Base-by-base conservation (phyloP, 2,113 vertebrate species). In the Corydoras maculifer region DNA sequence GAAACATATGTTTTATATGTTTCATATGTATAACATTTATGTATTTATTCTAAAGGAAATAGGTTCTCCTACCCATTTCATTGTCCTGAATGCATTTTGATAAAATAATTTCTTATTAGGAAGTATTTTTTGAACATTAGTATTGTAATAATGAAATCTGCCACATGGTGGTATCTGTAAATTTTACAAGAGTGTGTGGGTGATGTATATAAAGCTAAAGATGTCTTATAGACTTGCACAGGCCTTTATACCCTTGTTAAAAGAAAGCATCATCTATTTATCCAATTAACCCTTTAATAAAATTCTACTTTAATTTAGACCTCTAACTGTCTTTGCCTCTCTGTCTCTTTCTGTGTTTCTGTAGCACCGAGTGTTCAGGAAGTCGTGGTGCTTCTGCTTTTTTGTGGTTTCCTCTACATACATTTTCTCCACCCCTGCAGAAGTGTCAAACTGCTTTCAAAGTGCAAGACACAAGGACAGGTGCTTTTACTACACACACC, bases 151-250 rank as follows among this genome's bases (percentile, higher is more conserved):
- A 5, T n/a, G 1, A n/a, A 13, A 0, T 51, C 12, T 60, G 30
- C 70, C 84, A 76, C 82, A 58, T 1, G 5, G 78, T 9, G 81
- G 70, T 75, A 75, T 73, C 82, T 76, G 78, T 77, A 58, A 32
- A 69, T 8, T 32, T 9, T 12, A 55, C 31, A 2, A 49, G 18
- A 63, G 7, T 55, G 69, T 29, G 51, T 53, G 13, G 9, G 9
- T 53, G 35, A 43, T 43, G 35, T 43, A 43, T 43, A 43, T 43
- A 43, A 43, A 43, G 4, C 35, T 43, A 8, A 43, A 43, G 7
- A 43, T 43, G 35, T 43, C 4, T 43, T 43, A 4, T 43, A 43
- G 35, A 43, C 35, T 43, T 43, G 35, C 2, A 43, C 4, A 43
- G 35, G 7, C 35, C 35, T 43, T 43, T 43, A 25, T 43, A 43